Base-by-base conservation (phyloP, 2,113 vertebrate species). In the Apodemus sylvaticus region DNA sequence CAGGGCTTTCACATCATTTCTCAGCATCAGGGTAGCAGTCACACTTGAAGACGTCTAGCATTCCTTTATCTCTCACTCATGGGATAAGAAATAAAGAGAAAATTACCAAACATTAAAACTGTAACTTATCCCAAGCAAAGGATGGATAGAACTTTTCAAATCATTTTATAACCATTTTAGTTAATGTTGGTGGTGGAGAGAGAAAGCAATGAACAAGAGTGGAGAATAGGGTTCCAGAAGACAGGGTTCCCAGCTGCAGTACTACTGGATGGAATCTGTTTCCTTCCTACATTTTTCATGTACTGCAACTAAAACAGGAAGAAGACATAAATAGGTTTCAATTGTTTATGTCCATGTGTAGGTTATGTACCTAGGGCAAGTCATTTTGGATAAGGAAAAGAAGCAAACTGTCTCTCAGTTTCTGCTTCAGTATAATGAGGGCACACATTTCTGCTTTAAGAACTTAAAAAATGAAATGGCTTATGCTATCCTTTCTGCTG, bases 101-200 rank as follows among this genome's bases (percentile, higher is more conserved):
- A 48, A 89, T 68, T 34, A 14, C 14, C 29, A 79, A 31, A 8
- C 39, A 9, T 89, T 68, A 24, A 51, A 34, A 53, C n/a, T 31
- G 12, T 53, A 55, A 24, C 58, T 91, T 42, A 39, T 20, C 6
- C 45, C 62, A 70, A 24, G 82, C 10, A 79, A 74, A 68, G 8
- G 76, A 39, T 17, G 82, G 53, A 42, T 90, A 77, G 45, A 39
- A 36, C 34, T 96, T 96, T 90, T 42, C 12, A 42, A 77, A 16
- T n/a, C 16, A 53, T 66, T 39, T 60, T 12, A 55, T 45, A 81
- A 48, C 60, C 62, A 42, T 78, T 74, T 3, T 2, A 14, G 39
- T 53, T 93, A 86, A 62, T 64, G 81, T 88, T 62, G 31, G 8
- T 45, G 58, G 45, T 36, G 1, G 26, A 29, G 19, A n/a, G 13